Conservation (phyloP, 2,888 invertebrate species). For the Chymomyza fuscimana region DNA sequence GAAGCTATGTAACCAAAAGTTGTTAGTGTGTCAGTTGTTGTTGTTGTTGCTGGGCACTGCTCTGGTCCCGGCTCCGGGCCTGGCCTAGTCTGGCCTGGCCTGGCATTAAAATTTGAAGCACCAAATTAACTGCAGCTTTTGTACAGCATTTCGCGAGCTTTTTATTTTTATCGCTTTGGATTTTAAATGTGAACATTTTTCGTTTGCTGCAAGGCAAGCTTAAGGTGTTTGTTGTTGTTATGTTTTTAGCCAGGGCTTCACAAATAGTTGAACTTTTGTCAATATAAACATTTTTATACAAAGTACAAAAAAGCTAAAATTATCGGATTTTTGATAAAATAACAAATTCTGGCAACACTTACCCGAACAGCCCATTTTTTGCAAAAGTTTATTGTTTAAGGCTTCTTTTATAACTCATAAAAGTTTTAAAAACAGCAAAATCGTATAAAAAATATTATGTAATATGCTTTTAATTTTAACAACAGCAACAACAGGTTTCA, state of each 20-base stretch:
- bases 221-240: slow-evolving; percentile 29
- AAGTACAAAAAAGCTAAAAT: too few species aligned
- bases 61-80: slow-evolving; percentile 23
- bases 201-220: slow-evolving; percentile 35
- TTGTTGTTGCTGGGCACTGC: slow-evolving; percentile 41
- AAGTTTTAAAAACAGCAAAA: too few species aligned
- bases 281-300: too few species aligned
- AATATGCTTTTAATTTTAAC: too few species aligned
- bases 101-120: slow-evolving; percentile 71
- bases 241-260: slow-evolving; percentile 12
- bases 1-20: slow-evolving; percentile 17
- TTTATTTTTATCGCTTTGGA: slow-evolving; percentile 67
- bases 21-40: slow-evolving; percentile 43
- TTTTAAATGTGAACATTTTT: slow-evolving; percentile 69
- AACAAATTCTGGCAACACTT: too few species aligned
- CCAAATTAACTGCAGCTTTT: slow-evolving; percentile 75
- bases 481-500: too few species aligned
- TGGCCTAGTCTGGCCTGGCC: slow-evolving; percentile 4
- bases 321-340: too few species aligned
- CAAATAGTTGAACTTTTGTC: slow-evolving; percentile 2
- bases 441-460: too few species aligned
- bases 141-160: slow-evolving; percentile 33
- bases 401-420: too few species aligned
- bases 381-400: too few species aligned
- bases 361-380: too few species aligned